Evolutionary conservation across 2,113 vertebrate genomes (phyloP).

Genomic region (Cyprinus carpio): DNA sequence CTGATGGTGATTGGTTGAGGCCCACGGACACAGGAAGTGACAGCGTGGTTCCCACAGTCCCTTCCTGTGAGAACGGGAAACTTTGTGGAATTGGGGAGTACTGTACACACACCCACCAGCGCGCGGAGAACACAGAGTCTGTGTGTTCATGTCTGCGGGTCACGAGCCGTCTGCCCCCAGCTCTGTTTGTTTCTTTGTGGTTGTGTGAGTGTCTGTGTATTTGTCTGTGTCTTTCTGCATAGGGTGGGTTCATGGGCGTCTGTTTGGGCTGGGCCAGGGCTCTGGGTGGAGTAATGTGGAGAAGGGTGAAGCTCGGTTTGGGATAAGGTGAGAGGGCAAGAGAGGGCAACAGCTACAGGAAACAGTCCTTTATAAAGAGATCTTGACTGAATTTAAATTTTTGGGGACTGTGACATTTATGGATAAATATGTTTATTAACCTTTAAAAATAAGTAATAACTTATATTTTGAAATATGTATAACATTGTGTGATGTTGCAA

Average conservation of each 20-base stretch:
- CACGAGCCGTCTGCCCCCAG: conserved; percentile 48
- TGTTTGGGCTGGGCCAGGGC: conserved; percentile 30
- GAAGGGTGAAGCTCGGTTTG: conserved; percentile 3
- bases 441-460: too few relatives aligned
- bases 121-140: conserved; percentile 40
- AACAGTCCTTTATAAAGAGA: not conserved
- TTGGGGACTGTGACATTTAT: not conserved
- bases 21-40: conserved; percentile 77
- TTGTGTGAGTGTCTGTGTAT: conserved; percentile 43
- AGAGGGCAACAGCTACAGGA: not conserved
- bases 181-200: conserved; percentile 45
- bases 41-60: conserved; percentile 74
- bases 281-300: conserved; percentile 30
- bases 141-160: conserved; percentile 44
- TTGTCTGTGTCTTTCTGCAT: conserved; percentile 1
- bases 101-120: conserved; percentile 46
- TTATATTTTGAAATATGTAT: too few relatives aligned
- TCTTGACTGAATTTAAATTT: not conserved
- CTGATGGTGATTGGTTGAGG: conserved; percentile 76
- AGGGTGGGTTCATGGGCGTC: conserved; percentile 14
- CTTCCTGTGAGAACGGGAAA: conserved; percentile 68
- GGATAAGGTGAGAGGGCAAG: not conserved
- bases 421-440: not conserved
- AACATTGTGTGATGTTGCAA: too few relatives aligned
- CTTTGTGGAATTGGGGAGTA: conserved; percentile 34